Evolutionary conservation across 30 jellyfish, hydroid and myxozoan species (phyloP).

Genomic region (Aurelia aurita): DNA sequence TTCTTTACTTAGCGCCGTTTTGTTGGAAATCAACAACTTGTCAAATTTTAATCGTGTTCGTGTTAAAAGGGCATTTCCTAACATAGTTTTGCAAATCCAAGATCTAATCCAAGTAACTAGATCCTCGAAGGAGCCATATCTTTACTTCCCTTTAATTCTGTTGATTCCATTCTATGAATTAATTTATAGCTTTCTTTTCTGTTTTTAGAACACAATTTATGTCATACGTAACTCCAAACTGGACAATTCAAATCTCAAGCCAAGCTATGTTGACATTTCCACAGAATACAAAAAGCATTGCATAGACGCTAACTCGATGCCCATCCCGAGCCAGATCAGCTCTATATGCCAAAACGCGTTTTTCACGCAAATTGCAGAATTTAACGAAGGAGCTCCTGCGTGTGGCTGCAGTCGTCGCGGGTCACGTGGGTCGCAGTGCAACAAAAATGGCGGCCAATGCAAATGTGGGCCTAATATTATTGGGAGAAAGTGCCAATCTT

Average conservation of each 20-base stretch:
- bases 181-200: no score
- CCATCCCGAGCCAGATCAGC: constrained; percentile 23
- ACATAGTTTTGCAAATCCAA: no score
- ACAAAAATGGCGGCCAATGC: constrained; percentile 87
- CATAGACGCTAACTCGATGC: constrained; percentile 54
- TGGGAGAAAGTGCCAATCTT: constrained; percentile 79
- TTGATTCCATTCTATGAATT: no score
- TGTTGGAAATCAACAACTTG: no score
- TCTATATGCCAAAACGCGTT: constrained; percentile 55
- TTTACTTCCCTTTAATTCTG: no score
- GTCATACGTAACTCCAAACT: no score
- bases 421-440: constrained; percentile 51
- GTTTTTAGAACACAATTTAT: no score
- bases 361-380: constrained; percentile 60
- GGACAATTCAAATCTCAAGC: background rate
- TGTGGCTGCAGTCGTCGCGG: constrained; percentile 88
- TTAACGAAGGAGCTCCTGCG: constrained; percentile 60
- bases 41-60: no score
- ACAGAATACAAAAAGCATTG: constrained; percentile 55
- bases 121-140: no score
- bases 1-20: no score
- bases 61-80: no score
- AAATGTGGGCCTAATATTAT: constrained; percentile 75
- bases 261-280: constrained; percentile 59
- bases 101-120: no score